These are phyloP conservation scores for Apamea anceps DNA, from an alignment of 2,888 invertebrate species.

Conservation along the genomic window DNA sequence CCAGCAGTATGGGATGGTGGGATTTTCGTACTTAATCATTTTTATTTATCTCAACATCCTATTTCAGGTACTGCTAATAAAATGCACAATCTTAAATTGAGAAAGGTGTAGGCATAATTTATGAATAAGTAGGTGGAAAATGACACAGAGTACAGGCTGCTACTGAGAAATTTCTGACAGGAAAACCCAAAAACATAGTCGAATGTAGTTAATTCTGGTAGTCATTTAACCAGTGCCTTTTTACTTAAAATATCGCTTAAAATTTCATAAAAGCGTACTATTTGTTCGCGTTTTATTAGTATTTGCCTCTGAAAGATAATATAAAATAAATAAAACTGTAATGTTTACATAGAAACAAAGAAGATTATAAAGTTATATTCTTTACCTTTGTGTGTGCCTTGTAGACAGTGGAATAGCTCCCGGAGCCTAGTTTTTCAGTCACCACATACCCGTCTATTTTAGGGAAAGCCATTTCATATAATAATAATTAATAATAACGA, in stretches of 20 bases:
- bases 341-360: constrained; percentile 48
- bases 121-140: background rate
- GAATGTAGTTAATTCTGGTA: background rate
- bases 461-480: constrained; percentile 87
- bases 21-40: background rate
- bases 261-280: constrained; percentile 5
- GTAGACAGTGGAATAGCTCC: constrained; percentile 96
- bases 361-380: background rate
- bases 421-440: constrained; percentile 94
- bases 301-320: constrained; percentile 48
- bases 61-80: background rate
- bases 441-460: constrained; percentile 93
- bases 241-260: background rate
- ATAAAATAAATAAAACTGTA: constrained; percentile 45
- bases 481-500: constrained; percentile 25
- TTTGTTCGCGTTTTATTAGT: constrained; percentile 26
- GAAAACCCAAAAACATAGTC: background rate
- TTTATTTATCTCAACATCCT: background rate
- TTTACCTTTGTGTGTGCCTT: constrained; percentile 93
- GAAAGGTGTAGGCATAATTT: background rate
- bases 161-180: background rate
- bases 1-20: background rate
- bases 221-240: background rate
- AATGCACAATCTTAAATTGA: background rate
- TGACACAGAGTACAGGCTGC: background rate